Conservation (phyloP, 23 tunicate species). For the Halocynthia roretzi region DNA sequence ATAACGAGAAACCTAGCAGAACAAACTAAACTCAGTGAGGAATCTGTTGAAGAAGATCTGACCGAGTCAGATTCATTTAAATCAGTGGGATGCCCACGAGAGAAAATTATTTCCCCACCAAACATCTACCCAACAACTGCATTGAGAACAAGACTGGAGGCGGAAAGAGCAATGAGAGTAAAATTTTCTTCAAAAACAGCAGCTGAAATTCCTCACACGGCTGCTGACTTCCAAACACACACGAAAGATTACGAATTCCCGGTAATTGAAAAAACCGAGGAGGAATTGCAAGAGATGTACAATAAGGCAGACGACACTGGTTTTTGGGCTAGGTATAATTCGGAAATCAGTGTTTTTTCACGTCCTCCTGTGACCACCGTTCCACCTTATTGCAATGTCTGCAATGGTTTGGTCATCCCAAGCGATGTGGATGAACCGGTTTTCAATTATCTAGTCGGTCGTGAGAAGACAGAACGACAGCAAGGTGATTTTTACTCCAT, state of each 20-base stretch:
- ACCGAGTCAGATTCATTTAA: not conserved
- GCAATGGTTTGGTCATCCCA: conserved; percentile 27
- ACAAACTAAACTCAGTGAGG: not conserved
- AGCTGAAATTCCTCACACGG: not conserved
- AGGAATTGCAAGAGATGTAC: not conserved
- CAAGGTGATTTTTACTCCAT: conserved; percentile 8
- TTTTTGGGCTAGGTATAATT: conserved; percentile 29
- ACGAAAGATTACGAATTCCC: conserved; percentile 17
- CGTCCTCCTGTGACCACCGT: conserved; percentile 15
- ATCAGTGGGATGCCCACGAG: not conserved
- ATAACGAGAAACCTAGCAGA: not conserved
- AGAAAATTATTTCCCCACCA: not conserved
- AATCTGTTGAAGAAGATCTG: not conserved
- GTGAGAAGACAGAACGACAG: conserved; percentile 9
- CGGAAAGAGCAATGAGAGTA: not conserved
- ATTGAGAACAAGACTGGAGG: not conserved
- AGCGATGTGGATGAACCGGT: not conserved
- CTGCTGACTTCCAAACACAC: not conserved
- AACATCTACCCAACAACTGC: conserved; percentile 8
- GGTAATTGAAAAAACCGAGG: not conserved
- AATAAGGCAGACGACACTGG: not conserved
- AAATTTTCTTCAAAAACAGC: conserved; percentile 2
- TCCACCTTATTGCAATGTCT: conserved; percentile 17
- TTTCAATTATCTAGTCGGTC: conserved; percentile 23
- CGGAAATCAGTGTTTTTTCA: conserved; percentile 37